phyloP scores from a whole-genome alignment of 2,113 vertebrate species.

The Petrocephalus zakoni region DNA sequence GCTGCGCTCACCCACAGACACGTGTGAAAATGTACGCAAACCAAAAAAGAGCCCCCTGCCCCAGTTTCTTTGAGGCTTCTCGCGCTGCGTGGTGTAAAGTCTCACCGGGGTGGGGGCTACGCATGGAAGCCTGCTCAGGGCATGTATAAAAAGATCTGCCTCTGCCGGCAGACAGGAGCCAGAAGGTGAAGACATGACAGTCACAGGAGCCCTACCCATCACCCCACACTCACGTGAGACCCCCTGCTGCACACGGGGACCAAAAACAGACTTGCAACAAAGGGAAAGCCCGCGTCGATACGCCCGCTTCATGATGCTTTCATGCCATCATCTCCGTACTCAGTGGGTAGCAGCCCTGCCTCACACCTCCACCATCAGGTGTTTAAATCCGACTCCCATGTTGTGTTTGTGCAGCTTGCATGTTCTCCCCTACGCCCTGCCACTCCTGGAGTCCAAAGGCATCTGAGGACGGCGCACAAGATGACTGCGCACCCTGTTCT shows the following conservation, averaged over 20 bases:
- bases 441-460: not conserved
- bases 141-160: not conserved
- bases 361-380: not conserved
- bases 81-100: not conserved
- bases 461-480: not conserved
- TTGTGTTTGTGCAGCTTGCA: not conserved
- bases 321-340: not conserved
- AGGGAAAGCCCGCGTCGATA: not conserved
- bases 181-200: not conserved
- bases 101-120: not conserved
- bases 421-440: not conserved
- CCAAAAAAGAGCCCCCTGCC: not conserved
- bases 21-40: not conserved
- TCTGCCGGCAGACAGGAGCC: not conserved
- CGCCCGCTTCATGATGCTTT: not conserved
- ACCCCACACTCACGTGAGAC: not conserved
- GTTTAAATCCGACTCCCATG: not conserved
- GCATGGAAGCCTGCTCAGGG: not conserved
- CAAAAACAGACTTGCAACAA: not conserved
- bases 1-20: not conserved
- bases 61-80: not conserved
- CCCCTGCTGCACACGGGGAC: not conserved
- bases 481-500: not conserved
- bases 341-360: not conserved
- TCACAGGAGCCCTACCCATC: not conserved